Conservation (phyloP, 2,113 vertebrate genomes). For the Bufo bufo region DNA sequence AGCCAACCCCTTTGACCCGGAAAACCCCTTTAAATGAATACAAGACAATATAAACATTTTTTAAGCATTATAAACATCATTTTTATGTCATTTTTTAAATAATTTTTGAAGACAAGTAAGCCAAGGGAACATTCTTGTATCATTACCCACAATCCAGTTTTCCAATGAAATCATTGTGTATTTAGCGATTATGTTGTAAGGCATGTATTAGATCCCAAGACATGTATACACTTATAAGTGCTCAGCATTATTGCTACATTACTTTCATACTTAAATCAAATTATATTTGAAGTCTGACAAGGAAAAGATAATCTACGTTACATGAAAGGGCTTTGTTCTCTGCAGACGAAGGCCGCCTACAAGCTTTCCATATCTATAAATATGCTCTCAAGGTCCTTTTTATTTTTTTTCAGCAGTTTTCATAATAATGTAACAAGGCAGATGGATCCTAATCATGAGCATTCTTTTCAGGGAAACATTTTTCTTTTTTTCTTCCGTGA, state of each 20-base stretch:
- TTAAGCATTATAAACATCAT: too few species aligned
- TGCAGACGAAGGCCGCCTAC: constrained; percentile 10
- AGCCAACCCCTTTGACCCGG: too few species aligned
- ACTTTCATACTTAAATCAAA: constrained; percentile 36
- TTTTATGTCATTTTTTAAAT: too few species aligned
- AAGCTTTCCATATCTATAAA: constrained; percentile 39
- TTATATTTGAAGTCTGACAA: constrained; percentile 36
- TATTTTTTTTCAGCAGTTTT: not conserved
- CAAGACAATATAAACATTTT: too few species aligned
- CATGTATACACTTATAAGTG: constrained; percentile 29
- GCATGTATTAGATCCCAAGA: constrained; percentile 23
- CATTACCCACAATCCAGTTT: constrained; percentile 7
- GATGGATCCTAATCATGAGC: constrained; percentile 49
- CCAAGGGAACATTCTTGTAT: not conserved
- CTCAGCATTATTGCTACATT: constrained; percentile 31
- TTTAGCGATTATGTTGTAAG: constrained; percentile 25
- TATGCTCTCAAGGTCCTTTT: constrained; percentile 29
- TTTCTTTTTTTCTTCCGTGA: constrained; percentile 25
- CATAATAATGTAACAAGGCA: constrained; percentile 36
- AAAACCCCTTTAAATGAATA: too few species aligned
- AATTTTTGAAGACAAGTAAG: not conserved
- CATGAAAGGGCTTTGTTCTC: constrained; percentile 34
- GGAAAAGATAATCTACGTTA: constrained; percentile 34
- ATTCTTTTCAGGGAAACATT: constrained; percentile 44
- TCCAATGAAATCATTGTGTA: constrained; percentile 23